phyloP scores from a whole-genome alignment of 2,797 vertebrate species.

The Ceryle rudis region DNA sequence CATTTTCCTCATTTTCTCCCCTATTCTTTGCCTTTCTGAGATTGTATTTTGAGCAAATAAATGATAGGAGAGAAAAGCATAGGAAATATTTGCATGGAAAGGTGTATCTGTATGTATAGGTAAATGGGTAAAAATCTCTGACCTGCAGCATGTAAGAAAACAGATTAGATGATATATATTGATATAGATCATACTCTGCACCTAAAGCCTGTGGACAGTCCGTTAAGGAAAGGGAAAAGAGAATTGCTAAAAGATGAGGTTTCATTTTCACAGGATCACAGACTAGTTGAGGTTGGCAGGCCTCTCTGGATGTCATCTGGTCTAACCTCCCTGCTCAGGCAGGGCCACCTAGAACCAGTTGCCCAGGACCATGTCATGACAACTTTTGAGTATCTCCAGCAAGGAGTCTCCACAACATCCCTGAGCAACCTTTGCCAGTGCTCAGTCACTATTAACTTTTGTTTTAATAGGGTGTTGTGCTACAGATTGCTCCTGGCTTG shows the following conservation, averaged over 20 bases:
- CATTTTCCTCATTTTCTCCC: neutral
- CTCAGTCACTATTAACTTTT: neutral
- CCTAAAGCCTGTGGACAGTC: neutral
- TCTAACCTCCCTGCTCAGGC: rapidly evolving
- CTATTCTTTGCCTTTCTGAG: neutral
- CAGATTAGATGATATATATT: neutral
- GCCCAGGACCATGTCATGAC: no score
- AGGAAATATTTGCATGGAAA: neutral
- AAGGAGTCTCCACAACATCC: no score
- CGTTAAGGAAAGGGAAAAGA: neutral
- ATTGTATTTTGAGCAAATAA: neutral
- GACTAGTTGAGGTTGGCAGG: neutral
- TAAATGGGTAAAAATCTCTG: neutral
- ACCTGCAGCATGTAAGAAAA: neutral
- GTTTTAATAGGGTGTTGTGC: neutral
- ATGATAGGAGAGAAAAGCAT: neutral
- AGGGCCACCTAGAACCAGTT: neutral
- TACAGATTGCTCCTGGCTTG: neutral
- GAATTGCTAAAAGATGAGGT: neutral
- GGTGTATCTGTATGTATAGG: neutral
- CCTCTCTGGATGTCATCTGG: neutral
- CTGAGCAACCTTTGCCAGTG: no score
- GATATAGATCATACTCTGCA: neutral
- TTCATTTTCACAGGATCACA: neutral
- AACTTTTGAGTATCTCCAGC: no score